Evolutionary conservation across 2,797 vertebrate genomes (phyloP).

Genomic region (Falco cherrug): DNA sequence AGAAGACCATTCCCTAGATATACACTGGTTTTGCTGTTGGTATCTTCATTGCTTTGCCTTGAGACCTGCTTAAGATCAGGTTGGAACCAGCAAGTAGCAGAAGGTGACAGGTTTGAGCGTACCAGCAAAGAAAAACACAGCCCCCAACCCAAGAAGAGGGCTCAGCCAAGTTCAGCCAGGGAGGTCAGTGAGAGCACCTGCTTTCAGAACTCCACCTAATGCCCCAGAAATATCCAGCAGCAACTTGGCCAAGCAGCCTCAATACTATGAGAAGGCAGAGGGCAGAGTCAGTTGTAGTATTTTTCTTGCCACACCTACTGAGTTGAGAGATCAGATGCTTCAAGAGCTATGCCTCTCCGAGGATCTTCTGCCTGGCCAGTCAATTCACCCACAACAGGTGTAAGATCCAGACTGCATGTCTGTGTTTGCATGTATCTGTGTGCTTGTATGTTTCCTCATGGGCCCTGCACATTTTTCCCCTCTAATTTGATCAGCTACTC

Average conservation of each 20-base stretch:
- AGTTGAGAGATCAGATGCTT: background rate
- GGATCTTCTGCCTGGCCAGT: background rate
- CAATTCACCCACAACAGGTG: background rate
- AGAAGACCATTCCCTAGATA: background rate
- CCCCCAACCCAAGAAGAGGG: too few species aligned
- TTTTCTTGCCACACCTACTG: background rate
- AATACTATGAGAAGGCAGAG: background rate
- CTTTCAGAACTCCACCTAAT: background rate
- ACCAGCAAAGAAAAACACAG: background rate
- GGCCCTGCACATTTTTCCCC: background rate
- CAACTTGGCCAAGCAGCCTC: background rate
- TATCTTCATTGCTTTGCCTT: background rate
- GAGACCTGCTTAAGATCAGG: background rate
- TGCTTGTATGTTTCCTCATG: background rate
- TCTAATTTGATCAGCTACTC: background rate
- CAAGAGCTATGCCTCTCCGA: background rate
- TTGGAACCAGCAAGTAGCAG: background rate
- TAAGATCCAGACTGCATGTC: background rate
- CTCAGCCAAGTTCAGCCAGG: background rate
- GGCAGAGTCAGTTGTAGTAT: background rate
- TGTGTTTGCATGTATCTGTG: too few species aligned
- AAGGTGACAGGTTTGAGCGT: background rate
- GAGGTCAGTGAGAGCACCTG: background rate
- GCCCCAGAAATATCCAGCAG: background rate
- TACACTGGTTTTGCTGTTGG: background rate